Evolutionary conservation across 2,888 invertebrate genomes (phyloP).

Genomic region (Apocheima hispidaria): DNA sequence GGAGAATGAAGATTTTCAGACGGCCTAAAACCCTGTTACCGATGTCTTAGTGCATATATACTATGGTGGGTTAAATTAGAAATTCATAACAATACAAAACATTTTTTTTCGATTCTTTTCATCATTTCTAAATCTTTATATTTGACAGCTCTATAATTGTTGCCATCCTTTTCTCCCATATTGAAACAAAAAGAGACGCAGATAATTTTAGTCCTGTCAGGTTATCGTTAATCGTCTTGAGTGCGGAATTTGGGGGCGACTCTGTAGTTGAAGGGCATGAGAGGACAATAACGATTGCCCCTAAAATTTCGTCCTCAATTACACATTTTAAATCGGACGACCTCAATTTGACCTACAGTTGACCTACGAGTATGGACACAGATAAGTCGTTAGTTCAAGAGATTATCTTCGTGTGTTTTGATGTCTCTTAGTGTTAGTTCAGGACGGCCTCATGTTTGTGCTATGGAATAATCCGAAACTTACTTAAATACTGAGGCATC

Average conservation of each 20-base stretch:
- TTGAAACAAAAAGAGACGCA: too few species aligned
- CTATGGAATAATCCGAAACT: constrained; percentile 4
- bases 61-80: not conserved
- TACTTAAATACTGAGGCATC: not conserved
- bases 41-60: too few species aligned
- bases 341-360: constrained; percentile 10
- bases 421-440: constrained; percentile 16
- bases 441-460: constrained; percentile 25
- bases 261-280: too few species aligned
- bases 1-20: not conserved
- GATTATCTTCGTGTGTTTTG: constrained; percentile 12
- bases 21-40: not conserved
- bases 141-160: too few species aligned
- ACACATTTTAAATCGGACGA: constrained; percentile 4
- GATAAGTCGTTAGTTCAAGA: constrained; percentile 14
- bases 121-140: too few species aligned
- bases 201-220: too few species aligned
- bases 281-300: not conserved
- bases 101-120: not conserved
- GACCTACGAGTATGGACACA: constrained; percentile 3
- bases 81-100: too few species aligned
- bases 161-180: too few species aligned
- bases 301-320: not conserved
- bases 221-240: too few species aligned
- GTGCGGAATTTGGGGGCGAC: too few species aligned